Conservation (phyloP, 2,888 invertebrate genomes). For the Leistus spinibarbis region DNA sequence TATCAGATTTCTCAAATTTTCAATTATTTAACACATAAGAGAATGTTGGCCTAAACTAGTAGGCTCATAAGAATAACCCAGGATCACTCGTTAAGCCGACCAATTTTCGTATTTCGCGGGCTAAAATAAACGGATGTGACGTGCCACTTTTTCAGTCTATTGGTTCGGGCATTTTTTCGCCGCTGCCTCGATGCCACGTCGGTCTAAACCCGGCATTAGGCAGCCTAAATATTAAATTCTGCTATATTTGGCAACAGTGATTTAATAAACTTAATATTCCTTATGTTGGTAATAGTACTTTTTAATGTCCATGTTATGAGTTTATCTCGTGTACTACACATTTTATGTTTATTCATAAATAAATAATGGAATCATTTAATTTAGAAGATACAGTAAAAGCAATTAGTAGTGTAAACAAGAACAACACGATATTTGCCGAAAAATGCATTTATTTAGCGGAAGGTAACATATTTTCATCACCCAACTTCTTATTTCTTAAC, state of each 20-base stretch:
- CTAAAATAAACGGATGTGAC: no score
- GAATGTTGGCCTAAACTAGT: no score
- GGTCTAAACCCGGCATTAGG: no score
- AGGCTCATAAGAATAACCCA: no score
- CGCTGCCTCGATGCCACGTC: no score
- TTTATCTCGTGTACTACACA: neutral
- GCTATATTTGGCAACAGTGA: neutral
- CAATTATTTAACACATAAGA: no score
- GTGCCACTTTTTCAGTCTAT: no score
- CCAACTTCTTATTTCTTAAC: neutral
- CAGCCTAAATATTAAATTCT: no score
- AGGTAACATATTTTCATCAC: slow-evolving; percentile 34
- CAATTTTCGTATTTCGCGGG: no score
- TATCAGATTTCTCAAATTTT: no score
- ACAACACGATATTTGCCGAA: slow-evolving; percentile 39
- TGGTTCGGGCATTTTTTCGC: no score
- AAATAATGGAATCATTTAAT: slow-evolving; percentile 19
- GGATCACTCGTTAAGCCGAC: no score
- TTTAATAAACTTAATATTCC: neutral
- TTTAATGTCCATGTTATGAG: neutral
- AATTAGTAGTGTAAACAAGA: slow-evolving; percentile 38
- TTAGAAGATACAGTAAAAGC: slow-evolving; percentile 30
- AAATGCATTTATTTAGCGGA: slow-evolving; percentile 41
- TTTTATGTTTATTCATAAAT: neutral
- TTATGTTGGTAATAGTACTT: neutral